Evolutionary conservation across 2,113 vertebrate genomes (phyloP).

Genomic region (Nesospiza acunhae): DNA sequence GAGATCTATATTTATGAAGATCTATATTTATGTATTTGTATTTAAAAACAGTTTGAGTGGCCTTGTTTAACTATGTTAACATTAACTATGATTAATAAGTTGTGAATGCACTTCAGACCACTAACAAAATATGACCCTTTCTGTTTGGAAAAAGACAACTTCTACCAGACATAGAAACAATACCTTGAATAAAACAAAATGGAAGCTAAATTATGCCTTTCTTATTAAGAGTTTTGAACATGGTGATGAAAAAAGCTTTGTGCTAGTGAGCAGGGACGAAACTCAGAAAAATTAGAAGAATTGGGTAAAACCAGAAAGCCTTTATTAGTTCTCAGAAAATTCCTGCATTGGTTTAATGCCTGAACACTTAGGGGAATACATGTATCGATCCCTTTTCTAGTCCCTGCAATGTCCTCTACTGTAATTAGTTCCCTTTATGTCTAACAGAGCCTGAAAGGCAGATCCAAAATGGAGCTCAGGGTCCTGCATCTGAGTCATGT

Average conservation of each 20-base stretch:
- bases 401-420: constrained; percentile 1
- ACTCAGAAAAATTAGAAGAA: constrained; percentile 15
- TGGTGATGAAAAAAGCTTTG: not conserved
- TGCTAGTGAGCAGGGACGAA: not conserved
- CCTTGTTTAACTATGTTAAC: not conserved
- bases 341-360: constrained; percentile 9
- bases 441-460: constrained; percentile 30
- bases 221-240: not conserved
- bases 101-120: not conserved
- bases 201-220: not conserved
- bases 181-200: not conserved
- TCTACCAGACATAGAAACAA: not conserved
- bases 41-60: not conserved
- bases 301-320: not conserved
- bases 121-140: not conserved
- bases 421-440: constrained; percentile 43
- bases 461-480: not conserved
- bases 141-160: not conserved
- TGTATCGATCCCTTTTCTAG: constrained; percentile 2
- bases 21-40: not conserved
- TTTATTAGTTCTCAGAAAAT: not conserved
- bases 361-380: not conserved
- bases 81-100: not conserved
- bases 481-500: not conserved
- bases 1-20: not conserved